These are phyloP conservation scores for Oncopeltus fasciatus DNA, from an alignment of 1,140 invertebrate species.

Conservation along the genomic window DNA sequence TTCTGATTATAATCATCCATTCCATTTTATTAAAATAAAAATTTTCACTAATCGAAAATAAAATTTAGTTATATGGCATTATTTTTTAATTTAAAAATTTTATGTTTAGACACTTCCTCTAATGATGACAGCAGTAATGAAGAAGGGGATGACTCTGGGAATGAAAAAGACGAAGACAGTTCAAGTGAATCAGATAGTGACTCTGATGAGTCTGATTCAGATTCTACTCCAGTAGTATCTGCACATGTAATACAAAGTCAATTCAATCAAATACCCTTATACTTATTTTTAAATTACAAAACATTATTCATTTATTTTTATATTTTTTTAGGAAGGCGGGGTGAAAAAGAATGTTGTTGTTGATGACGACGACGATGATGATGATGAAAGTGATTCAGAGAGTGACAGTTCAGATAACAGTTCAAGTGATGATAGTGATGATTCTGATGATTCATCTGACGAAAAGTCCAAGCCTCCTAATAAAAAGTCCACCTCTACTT, in stretches of 20 bases:
- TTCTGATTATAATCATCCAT: neutral
- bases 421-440: conserved; percentile 13
- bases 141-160: conserved; percentile 4
- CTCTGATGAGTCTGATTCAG: conserved; percentile 6
- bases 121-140: neutral
- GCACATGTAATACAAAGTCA: neutral
- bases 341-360: neutral
- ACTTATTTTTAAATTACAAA: neutral
- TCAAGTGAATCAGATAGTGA: conserved; percentile 28
- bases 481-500: conserved; percentile 24
- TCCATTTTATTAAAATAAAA: neutral
- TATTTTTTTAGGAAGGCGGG: neutral
- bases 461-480: conserved; percentile 17
- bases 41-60: neutral
- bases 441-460: conserved; percentile 10
- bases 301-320: neutral
- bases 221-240: neutral
- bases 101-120: conserved; percentile 7
- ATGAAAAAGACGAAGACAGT: conserved; percentile 25
- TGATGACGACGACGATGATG: neutral
- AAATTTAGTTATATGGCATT: neutral
- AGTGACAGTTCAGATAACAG: conserved; percentile 7
- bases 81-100: neutral
- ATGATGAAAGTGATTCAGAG: neutral
- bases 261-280: neutral